Evolutionary conservation across 2,113 vertebrate species (phyloP).

Genomic region (Tetrao urogallus): DNA sequence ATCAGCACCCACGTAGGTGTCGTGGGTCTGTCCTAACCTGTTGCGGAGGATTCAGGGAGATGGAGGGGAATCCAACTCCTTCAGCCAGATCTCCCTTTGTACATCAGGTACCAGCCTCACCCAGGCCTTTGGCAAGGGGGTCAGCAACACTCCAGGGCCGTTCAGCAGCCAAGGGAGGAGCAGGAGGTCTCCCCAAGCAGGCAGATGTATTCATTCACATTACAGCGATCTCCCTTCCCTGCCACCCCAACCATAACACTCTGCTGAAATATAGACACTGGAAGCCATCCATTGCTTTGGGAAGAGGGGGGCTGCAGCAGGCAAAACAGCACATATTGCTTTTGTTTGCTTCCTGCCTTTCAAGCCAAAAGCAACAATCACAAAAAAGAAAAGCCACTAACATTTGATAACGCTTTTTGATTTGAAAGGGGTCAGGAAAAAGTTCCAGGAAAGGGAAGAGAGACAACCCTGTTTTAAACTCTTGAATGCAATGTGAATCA

Average conservation of each 20-base stretch:
- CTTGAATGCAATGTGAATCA: neutral
- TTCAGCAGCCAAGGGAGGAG: neutral
- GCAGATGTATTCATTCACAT: neutral
- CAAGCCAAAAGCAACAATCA: constrained; percentile 42
- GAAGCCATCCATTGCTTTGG: neutral
- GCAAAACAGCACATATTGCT: neutral
- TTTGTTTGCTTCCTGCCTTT: constrained; percentile 46
- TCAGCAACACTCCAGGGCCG: neutral
- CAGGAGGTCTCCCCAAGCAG: neutral
- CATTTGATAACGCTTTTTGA: constrained; percentile 44
- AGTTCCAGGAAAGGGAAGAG: constrained; percentile 54
- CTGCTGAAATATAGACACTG: neutral
- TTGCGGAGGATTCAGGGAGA: neutral
- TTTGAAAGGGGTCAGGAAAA: constrained; percentile 47
- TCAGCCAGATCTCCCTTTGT: neutral
- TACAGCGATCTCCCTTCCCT: neutral
- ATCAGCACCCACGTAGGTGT: neutral
- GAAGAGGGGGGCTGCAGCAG: neutral
- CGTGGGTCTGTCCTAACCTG: neutral
- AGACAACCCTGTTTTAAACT: constrained; percentile 14
- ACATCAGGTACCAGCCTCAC: neutral
- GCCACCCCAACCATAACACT: neutral
- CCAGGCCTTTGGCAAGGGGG: neutral
- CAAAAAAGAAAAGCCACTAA: constrained; percentile 35
- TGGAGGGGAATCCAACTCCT: neutral